A percentile compares a stretch with the other conserved stretches of the same genome.
Evolutionary conservation across 2,797 vertebrate genomes (phyloP).

Genomic region (Rhinella marina): DNA sequence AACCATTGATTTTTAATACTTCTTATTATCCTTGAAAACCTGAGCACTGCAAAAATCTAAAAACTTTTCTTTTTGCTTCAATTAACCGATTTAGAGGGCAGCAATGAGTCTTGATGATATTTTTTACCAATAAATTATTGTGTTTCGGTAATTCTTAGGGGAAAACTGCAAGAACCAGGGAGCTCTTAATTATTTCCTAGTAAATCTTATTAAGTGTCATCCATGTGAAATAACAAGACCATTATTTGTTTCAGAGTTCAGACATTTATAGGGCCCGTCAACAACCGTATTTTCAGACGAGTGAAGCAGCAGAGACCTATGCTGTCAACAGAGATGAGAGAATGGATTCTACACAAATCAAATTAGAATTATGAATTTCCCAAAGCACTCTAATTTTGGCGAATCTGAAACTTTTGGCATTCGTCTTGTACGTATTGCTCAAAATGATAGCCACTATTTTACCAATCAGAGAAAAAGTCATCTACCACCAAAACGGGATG

Average conservation of each 20-base stretch:
- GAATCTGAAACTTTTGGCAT: no score
- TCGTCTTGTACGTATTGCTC: no score
- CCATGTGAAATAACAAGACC: conserved; percentile 13
- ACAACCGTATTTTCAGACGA: background rate
- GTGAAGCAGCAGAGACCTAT: background rate
- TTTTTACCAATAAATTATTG: background rate
- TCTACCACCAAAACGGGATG: no score
- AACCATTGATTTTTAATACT: background rate
- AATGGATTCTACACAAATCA: no score
- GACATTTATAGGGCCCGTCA: background rate
- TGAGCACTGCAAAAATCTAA: background rate
- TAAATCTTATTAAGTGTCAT: conserved; percentile 16
- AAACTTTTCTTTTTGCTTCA: background rate
- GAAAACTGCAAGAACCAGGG: conserved; percentile 8
- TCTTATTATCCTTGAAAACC: background rate
- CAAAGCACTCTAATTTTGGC: no score
- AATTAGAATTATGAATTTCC: no score
- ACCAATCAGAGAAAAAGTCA: no score
- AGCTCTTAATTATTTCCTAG: conserved; percentile 19
- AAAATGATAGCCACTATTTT: no score
- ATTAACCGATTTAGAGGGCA: background rate
- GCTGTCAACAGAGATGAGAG: background rate
- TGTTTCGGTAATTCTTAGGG: background rate
- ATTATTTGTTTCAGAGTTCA: conserved; percentile 1
- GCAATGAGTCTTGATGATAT: background rate